A percentile compares a stretch with the other conserved stretches of the same genome.
Evolutionary conservation across 2,888 invertebrate species (phyloP).

Genomic region (Melanostoma mellinum): DNA sequence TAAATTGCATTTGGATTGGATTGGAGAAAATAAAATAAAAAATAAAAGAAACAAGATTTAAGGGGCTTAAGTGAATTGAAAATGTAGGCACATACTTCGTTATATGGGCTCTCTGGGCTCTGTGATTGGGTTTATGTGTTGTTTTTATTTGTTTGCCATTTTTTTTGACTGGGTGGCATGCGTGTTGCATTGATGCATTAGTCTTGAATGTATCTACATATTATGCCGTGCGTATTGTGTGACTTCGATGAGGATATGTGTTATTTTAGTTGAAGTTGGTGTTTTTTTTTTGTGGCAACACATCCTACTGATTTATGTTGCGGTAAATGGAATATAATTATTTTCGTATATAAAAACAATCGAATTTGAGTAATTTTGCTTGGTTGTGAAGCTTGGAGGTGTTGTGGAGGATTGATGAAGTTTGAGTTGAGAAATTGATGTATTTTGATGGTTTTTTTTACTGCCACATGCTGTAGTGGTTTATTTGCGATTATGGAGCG

Average conservation of each 20-base stretch:
- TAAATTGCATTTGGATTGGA: conserved; percentile 73
- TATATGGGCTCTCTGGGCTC: conserved; percentile 23
- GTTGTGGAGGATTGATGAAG: conserved; percentile 21
- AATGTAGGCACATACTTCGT: conserved; percentile 71
- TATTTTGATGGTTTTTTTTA: conserved; percentile 28
- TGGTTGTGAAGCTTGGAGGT: background rate
- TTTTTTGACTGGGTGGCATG: conserved; percentile 61
- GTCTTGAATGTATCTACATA: conserved; percentile 60
- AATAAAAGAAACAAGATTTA: conserved; percentile 55
- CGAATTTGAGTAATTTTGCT: conserved; percentile 63
- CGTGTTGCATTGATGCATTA: conserved; percentile 72
- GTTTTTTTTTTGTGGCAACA: conserved; percentile 26
- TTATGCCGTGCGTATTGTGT: conserved; percentile 64
- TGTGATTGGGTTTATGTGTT: conserved; percentile 14
- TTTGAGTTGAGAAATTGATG: conserved; percentile 40
- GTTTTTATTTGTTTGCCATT: conserved; percentile 23
- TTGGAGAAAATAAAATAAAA: conserved; percentile 27
- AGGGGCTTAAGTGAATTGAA: conserved; percentile 72
- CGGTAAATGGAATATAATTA: conserved; percentile 74
- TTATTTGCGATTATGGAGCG: background rate
- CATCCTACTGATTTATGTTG: conserved; percentile 70
- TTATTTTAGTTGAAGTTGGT: conserved; percentile 36
- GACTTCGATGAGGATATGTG: conserved; percentile 57
- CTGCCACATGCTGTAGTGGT: background rate
- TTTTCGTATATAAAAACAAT: conserved; percentile 61